These are phyloP conservation scores for Gallinago undulata DNA, from an alignment of 2,113 vertebrate genomes.

Conservation along the genomic window DNA sequence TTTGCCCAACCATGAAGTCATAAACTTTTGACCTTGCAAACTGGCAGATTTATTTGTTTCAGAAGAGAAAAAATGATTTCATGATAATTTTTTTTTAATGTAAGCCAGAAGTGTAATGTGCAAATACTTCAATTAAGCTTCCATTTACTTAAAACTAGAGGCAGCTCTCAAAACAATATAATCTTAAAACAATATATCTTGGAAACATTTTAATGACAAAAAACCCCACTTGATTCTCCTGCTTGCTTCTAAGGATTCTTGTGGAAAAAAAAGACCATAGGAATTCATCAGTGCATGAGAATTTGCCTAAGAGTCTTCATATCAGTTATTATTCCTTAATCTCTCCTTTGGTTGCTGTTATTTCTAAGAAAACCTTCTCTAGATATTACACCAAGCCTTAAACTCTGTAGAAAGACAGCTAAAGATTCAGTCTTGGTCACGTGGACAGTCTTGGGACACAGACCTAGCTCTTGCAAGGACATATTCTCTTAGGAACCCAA, in stretches of 20 bases:
- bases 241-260: background rate
- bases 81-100: background rate
- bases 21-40: conserved; percentile 30
- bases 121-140: background rate
- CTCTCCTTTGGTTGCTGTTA: background rate
- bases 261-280: background rate
- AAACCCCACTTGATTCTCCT: background rate
- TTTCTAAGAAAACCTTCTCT: background rate
- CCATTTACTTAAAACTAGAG: background rate
- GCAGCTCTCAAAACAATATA: background rate
- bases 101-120: background rate
- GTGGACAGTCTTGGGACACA: background rate
- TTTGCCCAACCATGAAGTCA: background rate
- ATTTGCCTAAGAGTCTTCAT: background rate
- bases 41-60: background rate
- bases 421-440: background rate
- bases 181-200: background rate
- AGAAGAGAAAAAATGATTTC: background rate
- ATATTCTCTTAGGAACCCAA: background rate
- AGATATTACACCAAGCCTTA: background rate
- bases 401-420: background rate
- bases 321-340: background rate
- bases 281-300: background rate
- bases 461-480: background rate
- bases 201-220: background rate